Evolutionary conservation across 2,113 vertebrate species (phyloP).

Genomic region (Hydropotes inermis): DNA sequence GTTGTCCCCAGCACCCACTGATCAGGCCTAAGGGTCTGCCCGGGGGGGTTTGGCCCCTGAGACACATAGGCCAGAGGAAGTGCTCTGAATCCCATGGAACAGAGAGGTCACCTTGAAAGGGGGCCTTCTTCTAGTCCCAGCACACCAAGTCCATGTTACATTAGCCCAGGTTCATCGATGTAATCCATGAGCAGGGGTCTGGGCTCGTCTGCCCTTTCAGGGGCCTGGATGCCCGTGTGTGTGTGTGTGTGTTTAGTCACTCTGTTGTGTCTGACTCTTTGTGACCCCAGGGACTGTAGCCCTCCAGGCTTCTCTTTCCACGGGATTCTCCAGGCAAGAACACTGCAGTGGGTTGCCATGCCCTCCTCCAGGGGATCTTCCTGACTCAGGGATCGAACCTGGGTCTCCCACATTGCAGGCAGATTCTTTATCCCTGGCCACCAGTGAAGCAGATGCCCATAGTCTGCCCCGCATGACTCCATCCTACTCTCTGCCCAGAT

Average conservation of each 20-base stretch:
- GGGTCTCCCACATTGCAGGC: background rate
- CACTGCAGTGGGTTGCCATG: background rate
- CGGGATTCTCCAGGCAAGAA: background rate
- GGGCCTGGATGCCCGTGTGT: accelerated
- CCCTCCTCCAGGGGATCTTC: background rate
- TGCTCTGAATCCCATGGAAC: background rate
- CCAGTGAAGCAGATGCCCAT: accelerated
- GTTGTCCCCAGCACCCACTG: too few relatives aligned
- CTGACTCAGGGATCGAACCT: accelerated
- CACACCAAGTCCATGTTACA: accelerated
- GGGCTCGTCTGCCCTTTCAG: background rate
- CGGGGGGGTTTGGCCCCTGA: accelerated
- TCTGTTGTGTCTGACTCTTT: background rate
- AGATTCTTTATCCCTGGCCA: background rate
- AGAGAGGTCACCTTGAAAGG: accelerated
- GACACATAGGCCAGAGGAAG: background rate
- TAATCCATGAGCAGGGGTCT: background rate
- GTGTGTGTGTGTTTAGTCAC: background rate
- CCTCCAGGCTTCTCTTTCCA: background rate
- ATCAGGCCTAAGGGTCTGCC: background rate
- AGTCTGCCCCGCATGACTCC: too few relatives aligned
- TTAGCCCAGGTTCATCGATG: background rate
- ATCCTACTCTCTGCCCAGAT: too few relatives aligned
- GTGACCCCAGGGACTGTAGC: background rate
- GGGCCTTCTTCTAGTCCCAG: background rate